Base-by-base conservation (phyloP, 1,140 invertebrate species). In the Lepidurus arcticus region DNA sequence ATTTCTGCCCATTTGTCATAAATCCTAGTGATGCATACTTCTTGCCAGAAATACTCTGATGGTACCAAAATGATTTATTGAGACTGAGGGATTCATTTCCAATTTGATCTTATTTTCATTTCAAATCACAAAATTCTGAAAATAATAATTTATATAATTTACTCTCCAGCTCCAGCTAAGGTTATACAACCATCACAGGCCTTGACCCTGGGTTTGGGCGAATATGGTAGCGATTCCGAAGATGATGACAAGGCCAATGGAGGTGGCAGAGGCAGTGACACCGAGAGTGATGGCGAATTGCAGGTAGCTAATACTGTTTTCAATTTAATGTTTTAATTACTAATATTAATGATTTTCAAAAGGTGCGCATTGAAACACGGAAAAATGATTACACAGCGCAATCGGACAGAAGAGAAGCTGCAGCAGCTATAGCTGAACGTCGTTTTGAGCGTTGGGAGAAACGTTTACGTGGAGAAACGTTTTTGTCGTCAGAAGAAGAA, bases 381-480 rank as follows among this genome's bases (percentile, higher is more conserved):
- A 65, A 65, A 65, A 65, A 21, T 4, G 53, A 65, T 13, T 65
- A 65, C 13, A n/a, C 53, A 65, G 53, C 53, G 53, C 53, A 65
- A 13, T 65, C n/a, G 6, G 7, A 13, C 21, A 65, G 16, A 21
- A 65, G 53, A 16, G 13, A 65, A 7, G 13, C 21, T 13, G 53
- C 53, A 21, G 53, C 53, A 13, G 53, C 53, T 16, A 9, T 13
- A 65, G 53, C 53, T 7, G 53, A 65, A 21, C n/a, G 16, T 21
- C 53, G 53, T 65, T 65, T 65, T 21, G 53, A 13, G 3, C 53
- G 53, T 65, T 65, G 53, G 53, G 53, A 65, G 53, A 65, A 65
- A 65, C 53, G 53, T 13, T 16, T 65, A 10, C 53, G 53, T 16
- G 53, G 53, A 13, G 53, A 65, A 21, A 65, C 53, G 9, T 16